Percentiles rank a stretch among this genome's conserved stretches.
These are phyloP conservation scores for Torymus auratus DNA, from an alignment of 2,888 invertebrate species.

Conservation along the genomic window DNA sequence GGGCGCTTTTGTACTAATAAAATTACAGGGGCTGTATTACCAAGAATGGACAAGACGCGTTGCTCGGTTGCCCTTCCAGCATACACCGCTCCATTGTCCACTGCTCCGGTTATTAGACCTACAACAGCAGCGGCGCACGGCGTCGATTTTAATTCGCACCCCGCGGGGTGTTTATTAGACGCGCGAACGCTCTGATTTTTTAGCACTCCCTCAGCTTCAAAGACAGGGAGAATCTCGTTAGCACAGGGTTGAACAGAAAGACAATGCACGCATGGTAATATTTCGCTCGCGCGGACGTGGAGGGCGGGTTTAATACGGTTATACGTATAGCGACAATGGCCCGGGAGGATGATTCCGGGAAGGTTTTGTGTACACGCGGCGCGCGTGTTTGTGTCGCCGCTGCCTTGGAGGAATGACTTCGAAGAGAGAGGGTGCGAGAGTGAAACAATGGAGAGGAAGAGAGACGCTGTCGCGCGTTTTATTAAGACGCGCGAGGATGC, in stretches of 20 bases:
- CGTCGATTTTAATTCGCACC: slow-evolving; percentile 15
- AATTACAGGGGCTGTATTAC: slow-evolving; percentile 29
- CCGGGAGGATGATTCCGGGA: neutral
- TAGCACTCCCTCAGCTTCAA: neutral
- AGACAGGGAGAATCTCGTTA: slow-evolving; percentile 27
- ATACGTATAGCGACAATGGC: slow-evolving; percentile 2
- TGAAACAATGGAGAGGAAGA: too few species aligned
- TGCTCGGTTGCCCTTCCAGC: too few species aligned
- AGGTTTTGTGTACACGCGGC: neutral
- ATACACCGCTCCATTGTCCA: too few species aligned
- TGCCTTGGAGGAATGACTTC: too few species aligned
- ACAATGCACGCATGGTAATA: too few species aligned
- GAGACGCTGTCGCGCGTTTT: too few species aligned
- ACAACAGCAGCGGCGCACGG: too few species aligned
- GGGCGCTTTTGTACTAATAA: slow-evolving; percentile 36
- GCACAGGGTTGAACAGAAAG: neutral
- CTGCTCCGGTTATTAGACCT: neutral
- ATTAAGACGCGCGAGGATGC: too few species aligned
- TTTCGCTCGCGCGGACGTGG: neutral
- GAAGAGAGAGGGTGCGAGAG: too few species aligned
- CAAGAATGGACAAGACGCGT: neutral
- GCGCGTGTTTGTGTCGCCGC: neutral
- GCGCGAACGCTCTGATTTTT: neutral
- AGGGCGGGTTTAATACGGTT: slow-evolving; percentile 12
- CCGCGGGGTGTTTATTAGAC: slow-evolving; percentile 14